Evolutionary conservation across 2,797 vertebrate species (phyloP).

Genomic region (Silurus lanzhouensis): DNA sequence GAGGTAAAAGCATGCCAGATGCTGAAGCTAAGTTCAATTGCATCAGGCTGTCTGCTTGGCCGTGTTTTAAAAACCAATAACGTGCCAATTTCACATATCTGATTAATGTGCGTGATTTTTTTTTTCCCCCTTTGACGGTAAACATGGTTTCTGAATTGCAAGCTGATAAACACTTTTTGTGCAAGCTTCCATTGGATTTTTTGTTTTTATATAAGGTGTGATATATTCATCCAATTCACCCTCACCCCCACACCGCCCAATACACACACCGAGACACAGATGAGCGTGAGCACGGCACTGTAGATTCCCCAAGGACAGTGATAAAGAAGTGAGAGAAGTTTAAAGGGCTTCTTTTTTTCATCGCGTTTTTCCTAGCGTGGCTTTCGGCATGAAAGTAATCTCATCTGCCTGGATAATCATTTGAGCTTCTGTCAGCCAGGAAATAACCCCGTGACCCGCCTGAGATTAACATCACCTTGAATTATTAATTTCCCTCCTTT

Average conservation of each 20-base stretch:
- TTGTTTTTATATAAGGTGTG: slow-evolving; percentile 19
- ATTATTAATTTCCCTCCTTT: slow-evolving; percentile 62
- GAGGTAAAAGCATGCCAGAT: slow-evolving; percentile 3
- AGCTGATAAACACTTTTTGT: slow-evolving; percentile 13
- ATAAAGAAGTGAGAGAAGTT: slow-evolving; percentile 56
- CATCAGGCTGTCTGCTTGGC: slow-evolving; percentile 9
- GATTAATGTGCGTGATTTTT: neutral
- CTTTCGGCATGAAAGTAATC: slow-evolving; percentile 66
- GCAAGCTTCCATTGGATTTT: neutral
- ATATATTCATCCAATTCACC: slow-evolving; percentile 54
- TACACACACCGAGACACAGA: slow-evolving; percentile 11
- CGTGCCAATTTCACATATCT: neutral
- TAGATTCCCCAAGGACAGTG: slow-evolving; percentile 60
- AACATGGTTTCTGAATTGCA: neutral
- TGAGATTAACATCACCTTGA: slow-evolving; percentile 64
- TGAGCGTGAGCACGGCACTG: slow-evolving; percentile 35
- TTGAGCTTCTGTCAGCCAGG: slow-evolving; percentile 52
- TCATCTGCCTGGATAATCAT: slow-evolving; percentile 66
- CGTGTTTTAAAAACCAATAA: slow-evolving; percentile 5
- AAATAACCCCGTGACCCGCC: slow-evolving; percentile 54
- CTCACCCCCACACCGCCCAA: neutral
- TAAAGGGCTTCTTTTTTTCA: slow-evolving; percentile 49
- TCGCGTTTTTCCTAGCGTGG: slow-evolving; percentile 50
- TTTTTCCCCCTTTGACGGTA: neutral
- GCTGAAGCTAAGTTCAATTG: neutral